Evolutionary conservation across 2,113 vertebrate species (phyloP).

Genomic region (Panthera uncia): DNA sequence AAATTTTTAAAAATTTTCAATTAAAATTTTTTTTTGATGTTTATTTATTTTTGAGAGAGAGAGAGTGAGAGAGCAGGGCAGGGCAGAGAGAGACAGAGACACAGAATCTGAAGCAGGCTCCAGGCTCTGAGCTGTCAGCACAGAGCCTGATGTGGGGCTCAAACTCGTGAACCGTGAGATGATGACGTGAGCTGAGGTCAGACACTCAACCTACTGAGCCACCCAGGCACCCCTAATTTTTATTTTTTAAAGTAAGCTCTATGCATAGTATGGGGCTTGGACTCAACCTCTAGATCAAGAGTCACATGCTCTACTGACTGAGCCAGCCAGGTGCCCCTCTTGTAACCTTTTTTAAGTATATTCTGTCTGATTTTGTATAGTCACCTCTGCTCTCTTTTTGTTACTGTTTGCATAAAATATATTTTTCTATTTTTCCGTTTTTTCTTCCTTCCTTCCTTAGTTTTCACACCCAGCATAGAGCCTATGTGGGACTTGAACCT

Average conservation of each 20-base stretch:
- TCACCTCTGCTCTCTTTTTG: not conserved
- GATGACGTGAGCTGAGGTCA: too few relatives aligned
- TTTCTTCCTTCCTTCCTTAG: too few relatives aligned
- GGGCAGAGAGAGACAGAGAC: too few relatives aligned
- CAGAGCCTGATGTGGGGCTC: too few relatives aligned
- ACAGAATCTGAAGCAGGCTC: too few relatives aligned
- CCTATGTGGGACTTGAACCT: too few relatives aligned
- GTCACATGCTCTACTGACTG: not conserved
- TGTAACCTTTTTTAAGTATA: not conserved
- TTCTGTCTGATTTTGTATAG: not conserved
- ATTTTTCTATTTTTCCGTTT: not conserved
- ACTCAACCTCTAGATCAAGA: not conserved
- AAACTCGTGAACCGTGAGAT: too few relatives aligned
- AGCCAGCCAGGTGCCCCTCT: not conserved
- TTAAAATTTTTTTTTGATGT: not conserved
- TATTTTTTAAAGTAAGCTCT: not conserved
- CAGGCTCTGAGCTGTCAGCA: too few relatives aligned
- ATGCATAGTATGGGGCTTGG: not conserved
- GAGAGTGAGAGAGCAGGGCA: too few relatives aligned
- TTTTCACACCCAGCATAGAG: too few relatives aligned
- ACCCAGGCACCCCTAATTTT: too few relatives aligned
- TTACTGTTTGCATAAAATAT: not conserved
- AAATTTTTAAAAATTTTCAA: not conserved
- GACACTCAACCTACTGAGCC: too few relatives aligned
- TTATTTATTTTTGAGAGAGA: not conserved